Evolutionary conservation across 2,888 invertebrate species (phyloP).

Genomic region (Parnassius orleans): DNA sequence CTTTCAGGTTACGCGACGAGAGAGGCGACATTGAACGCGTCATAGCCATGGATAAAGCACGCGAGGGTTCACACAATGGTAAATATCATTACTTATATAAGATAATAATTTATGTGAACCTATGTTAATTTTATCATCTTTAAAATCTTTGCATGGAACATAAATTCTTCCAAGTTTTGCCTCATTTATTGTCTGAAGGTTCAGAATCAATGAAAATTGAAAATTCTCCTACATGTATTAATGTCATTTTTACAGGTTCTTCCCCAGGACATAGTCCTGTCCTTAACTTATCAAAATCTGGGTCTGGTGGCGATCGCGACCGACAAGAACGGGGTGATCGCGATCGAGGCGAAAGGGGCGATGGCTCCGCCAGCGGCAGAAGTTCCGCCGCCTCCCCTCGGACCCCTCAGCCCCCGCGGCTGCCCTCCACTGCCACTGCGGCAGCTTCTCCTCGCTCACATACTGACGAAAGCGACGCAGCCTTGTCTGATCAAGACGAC

Average conservation of each 20-base stretch:
- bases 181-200: no score
- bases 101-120: no score
- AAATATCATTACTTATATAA: conserved; percentile 46
- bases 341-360: conserved; percentile 76
- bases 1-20: conserved; percentile 93
- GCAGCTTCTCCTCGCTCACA: conserved; percentile 86
- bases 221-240: not conserved
- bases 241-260: conserved; percentile 80
- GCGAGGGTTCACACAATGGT: conserved; percentile 95
- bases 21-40: conserved; percentile 91
- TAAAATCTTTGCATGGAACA: no score
- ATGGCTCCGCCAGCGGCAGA: conserved; percentile 75
- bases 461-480: conserved; percentile 90
- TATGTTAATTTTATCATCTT: no score
- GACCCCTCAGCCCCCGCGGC: conserved; percentile 80
- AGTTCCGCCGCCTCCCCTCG: conserved; percentile 82
- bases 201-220: no score
- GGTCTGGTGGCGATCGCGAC: conserved; percentile 87
- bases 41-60: conserved; percentile 89
- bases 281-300: conserved; percentile 94
- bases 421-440: conserved; percentile 80
- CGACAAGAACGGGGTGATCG: conserved; percentile 80
- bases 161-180: no score
- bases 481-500: conserved; percentile 92
- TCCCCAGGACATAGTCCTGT: conserved; percentile 96